Conservation (phyloP, 2,888 invertebrate genomes). For the Acleris holmiana region DNA sequence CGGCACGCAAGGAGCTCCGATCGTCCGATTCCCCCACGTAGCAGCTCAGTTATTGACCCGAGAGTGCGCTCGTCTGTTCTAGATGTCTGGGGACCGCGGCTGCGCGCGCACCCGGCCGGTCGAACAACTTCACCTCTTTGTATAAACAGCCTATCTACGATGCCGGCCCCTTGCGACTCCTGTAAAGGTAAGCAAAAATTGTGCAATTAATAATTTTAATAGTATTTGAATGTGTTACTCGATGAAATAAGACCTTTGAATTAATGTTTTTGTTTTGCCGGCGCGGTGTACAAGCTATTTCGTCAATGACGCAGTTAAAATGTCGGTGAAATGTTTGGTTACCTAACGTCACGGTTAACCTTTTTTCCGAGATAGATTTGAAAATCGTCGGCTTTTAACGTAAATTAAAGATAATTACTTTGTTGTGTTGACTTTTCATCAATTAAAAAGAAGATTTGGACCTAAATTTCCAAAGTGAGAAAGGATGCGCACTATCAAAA, state of each 20-base stretch:
- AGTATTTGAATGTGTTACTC: background rate
- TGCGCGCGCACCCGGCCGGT: conserved; percentile 63
- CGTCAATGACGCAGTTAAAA: conserved; percentile 37
- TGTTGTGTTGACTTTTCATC: too few species aligned
- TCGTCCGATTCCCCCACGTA: conserved; percentile 67
- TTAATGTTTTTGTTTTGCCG: conserved; percentile 43
- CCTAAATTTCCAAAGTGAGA: too few species aligned
- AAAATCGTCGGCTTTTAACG: too few species aligned
- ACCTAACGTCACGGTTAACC: background rate
- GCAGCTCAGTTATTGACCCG: conserved; percentile 81
- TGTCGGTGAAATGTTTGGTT: conserved; percentile 24
- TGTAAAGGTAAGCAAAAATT: conserved; percentile 72
- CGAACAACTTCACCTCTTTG: conserved; percentile 41
- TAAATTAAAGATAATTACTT: too few species aligned
- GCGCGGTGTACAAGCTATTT: conserved; percentile 9
- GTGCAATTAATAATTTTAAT: background rate
- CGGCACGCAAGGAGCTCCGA: conserved; percentile 50
- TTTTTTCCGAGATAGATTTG: too few species aligned
- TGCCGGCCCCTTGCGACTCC: conserved; percentile 78
- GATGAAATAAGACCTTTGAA: background rate
- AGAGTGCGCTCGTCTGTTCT: conserved; percentile 45
- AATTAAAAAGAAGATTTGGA: too few species aligned
- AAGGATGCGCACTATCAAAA: too few species aligned
- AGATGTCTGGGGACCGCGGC: conserved; percentile 48
- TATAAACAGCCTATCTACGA: conserved; percentile 51